Percentiles rank a stretch among this genome's conserved stretches.
phyloP scores from a whole-genome alignment of 1,140 invertebrate genomes.

The Brachionus paranguensis region DNA sequence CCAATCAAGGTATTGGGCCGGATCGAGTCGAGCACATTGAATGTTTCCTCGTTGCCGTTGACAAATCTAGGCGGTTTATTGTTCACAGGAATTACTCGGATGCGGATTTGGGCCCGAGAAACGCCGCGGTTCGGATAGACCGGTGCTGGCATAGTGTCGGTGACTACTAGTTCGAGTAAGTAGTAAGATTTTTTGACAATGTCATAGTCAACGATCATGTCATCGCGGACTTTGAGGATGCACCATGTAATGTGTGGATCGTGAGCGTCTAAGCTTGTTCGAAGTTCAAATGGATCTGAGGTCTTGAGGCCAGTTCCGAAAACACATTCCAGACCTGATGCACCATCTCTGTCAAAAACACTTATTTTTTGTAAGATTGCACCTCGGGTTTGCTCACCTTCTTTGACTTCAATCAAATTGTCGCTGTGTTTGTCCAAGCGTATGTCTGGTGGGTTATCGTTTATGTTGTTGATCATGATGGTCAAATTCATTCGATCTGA shows the following conservation, averaged over 20 bases:
- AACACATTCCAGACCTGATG: background rate
- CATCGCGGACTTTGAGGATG: constrained; percentile 14
- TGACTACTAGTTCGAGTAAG: background rate
- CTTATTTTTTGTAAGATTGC: constrained; percentile 15
- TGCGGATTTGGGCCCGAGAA: constrained; percentile 1
- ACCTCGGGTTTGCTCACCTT: constrained; percentile 17
- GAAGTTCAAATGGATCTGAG: constrained; percentile 6
- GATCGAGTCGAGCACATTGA: background rate
- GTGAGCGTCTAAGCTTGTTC: background rate
- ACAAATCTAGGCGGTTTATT: constrained; percentile 23
- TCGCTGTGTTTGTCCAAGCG: constrained; percentile 9
- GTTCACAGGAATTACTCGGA: constrained; percentile 13
- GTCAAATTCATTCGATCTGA: constrained; percentile 7
- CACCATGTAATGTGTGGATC: constrained; percentile 24
- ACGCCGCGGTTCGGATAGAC: background rate
- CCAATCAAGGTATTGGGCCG: constrained; percentile 14
- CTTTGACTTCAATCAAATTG: constrained; percentile 17
- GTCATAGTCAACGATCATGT: constrained; percentile 36
- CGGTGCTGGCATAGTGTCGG: background rate
- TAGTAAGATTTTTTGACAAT: background rate
- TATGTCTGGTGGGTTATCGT: constrained; percentile 34
- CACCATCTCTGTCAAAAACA: constrained; percentile 28
- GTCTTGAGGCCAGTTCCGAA: constrained; percentile 3
- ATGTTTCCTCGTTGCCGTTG: constrained; percentile 29
- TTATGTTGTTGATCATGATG: constrained; percentile 4